A percentile compares a stretch with the other conserved stretches of the same genome.
These are phyloP conservation scores for Xylophagus ater DNA, from an alignment of 2,888 invertebrate genomes.

Conservation along the genomic window DNA sequence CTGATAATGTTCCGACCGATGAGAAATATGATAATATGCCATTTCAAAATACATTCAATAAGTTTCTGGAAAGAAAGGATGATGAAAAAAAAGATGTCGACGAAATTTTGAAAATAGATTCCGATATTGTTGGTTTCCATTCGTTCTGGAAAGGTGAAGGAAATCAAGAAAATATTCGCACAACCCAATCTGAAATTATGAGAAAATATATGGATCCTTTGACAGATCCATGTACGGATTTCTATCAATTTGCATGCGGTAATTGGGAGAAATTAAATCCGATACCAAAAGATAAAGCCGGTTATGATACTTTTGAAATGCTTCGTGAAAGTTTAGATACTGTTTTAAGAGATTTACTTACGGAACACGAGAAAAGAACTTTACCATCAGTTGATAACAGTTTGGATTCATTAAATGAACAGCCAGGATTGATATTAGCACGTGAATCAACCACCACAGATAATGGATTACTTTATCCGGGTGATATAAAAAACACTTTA, in stretches of 20 bases:
- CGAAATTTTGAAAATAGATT: no score
- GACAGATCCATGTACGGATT: conserved; percentile 68
- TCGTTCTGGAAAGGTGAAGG: conserved; percentile 51
- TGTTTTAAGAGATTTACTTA: conserved; percentile 54
- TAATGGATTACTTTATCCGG: no score
- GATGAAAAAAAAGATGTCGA: neutral
- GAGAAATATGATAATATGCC: no score
- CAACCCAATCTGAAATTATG: conserved; percentile 59
- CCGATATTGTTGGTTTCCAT: conserved; percentile 25
- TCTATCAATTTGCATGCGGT: conserved; percentile 77
- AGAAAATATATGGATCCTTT: conserved; percentile 60
- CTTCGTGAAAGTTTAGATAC: conserved; percentile 67
- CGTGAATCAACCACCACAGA: no score
- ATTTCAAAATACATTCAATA: no score
- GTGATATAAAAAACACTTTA: no score
- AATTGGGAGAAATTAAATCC: conserved; percentile 77
- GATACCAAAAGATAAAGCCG: conserved; percentile 78
- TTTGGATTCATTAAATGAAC: neutral
- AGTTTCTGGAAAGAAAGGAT: neutral
- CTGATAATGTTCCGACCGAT: no score
- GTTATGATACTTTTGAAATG: conserved; percentile 85
- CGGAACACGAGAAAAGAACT: conserved; percentile 39
- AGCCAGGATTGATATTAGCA: no score
- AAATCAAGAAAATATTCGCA: conserved; percentile 43
- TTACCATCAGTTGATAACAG: conserved; percentile 3